These are phyloP conservation scores for Bujurquina vittata DNA, from an alignment of 2,113 vertebrate species.

Conservation along the genomic window DNA sequence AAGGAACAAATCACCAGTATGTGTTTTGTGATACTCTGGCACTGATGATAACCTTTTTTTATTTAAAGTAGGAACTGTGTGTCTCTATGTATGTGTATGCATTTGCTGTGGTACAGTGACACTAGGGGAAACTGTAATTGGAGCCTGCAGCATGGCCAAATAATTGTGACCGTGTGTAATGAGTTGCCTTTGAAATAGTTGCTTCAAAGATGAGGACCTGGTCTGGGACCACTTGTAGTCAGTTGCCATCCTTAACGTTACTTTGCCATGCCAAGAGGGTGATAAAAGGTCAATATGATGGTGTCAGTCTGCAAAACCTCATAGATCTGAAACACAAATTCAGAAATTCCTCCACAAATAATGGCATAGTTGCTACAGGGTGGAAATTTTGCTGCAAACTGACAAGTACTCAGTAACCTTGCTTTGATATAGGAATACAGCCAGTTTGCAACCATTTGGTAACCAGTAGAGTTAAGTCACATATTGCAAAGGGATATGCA, in stretches of 20 bases:
- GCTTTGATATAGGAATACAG: background rate
- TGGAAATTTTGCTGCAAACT: background rate
- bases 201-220: background rate
- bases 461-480: background rate
- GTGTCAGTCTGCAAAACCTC: background rate
- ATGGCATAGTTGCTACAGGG: background rate
- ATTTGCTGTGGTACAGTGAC: background rate
- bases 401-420: background rate
- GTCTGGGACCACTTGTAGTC: background rate
- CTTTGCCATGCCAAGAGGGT: background rate
- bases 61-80: background rate
- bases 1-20: background rate
- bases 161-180: background rate
- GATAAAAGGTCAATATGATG: background rate
- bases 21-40: background rate
- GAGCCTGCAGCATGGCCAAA: background rate
- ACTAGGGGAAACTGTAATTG: background rate
- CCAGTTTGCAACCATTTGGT: background rate
- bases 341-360: background rate
- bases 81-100: background rate
- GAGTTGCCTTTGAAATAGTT: background rate
- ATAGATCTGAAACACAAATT: background rate
- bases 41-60: background rate
- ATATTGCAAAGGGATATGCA: background rate
- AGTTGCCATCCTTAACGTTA: background rate